Evolutionary conservation across 2,113 vertebrate genomes (phyloP).

Genomic region (Pionites leucogaster): DNA sequence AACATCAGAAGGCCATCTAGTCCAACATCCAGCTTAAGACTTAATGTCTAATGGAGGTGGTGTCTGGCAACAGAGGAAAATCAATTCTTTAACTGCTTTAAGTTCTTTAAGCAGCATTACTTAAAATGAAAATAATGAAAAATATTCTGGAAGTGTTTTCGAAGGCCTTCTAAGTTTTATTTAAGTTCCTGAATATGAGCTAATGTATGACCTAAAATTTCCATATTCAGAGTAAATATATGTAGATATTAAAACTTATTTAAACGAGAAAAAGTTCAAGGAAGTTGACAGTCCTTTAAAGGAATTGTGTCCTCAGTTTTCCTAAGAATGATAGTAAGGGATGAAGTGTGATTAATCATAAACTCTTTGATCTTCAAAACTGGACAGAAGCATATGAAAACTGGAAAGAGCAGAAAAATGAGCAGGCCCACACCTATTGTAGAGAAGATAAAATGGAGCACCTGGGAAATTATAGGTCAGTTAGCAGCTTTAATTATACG

Average conservation of each 20-base stretch:
- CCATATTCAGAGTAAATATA: not conserved
- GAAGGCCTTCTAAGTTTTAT: not conserved
- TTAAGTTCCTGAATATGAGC: not conserved
- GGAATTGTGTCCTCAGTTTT: not conserved
- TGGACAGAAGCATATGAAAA: not conserved
- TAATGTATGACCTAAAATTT: not conserved
- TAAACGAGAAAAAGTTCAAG: not conserved
- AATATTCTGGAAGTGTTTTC: not conserved
- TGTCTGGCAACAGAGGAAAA: not conserved
- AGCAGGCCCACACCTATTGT: not conserved
- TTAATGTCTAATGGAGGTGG: not conserved
- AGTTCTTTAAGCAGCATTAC: not conserved
- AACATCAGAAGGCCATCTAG: not conserved
- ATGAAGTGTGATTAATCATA: not conserved
- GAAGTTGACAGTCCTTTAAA: not conserved
- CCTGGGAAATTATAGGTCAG: not conserved
- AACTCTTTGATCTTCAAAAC: not conserved
- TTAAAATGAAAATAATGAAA: not conserved
- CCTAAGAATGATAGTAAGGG: not conserved
- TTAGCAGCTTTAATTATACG: not conserved
- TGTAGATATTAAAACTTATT: not conserved
- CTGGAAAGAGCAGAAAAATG: not conserved
- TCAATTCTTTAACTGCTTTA: not conserved
- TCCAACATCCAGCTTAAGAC: not conserved
- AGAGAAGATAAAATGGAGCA: not conserved